Conservation (phyloP, 2,888 invertebrate species). For the Drosophila kambysellisi region DNA sequence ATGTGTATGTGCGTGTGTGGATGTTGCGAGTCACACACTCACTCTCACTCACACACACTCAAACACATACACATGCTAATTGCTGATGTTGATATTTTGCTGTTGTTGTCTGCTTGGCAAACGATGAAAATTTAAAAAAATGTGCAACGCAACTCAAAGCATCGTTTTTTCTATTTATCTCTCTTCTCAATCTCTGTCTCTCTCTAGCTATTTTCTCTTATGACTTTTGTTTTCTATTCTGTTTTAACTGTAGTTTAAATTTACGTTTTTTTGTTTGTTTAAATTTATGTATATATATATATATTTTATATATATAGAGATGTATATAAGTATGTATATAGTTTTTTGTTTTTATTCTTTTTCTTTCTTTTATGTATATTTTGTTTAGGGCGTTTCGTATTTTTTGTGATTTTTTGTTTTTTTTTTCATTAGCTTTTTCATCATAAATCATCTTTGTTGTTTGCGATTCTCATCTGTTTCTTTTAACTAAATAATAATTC, state of each 20-base stretch:
- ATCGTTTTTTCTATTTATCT: constrained; percentile 58
- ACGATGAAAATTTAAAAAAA: constrained; percentile 77
- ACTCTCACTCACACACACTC: constrained; percentile 16
- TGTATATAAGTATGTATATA: constrained; percentile 63
- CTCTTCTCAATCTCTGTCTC: constrained; percentile 22
- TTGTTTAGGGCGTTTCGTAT: constrained; percentile 73
- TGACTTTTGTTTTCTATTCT: constrained; percentile 58
- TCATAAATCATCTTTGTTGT: constrained; percentile 57
- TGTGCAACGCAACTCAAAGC: constrained; percentile 79
- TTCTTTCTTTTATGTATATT: constrained; percentile 54
- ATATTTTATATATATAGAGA: constrained; percentile 42
- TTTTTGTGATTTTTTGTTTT: constrained; percentile 66
- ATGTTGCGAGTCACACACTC: constrained; percentile 28
- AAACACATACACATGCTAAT: constrained; percentile 30
- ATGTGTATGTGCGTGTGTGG: constrained; percentile 25
- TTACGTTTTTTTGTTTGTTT: constrained; percentile 60
- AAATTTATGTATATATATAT: constrained; percentile 35
- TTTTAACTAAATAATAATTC: constrained; percentile 79
- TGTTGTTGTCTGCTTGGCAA: constrained; percentile 72
- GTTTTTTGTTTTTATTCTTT: constrained; percentile 38
- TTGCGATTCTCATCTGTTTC: constrained; percentile 57
- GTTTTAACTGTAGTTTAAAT: constrained; percentile 71
- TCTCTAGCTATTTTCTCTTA: constrained; percentile 52
- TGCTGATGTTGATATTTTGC: constrained; percentile 39
- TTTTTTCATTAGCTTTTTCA: constrained; percentile 64